Base-by-base conservation (phyloP, 2,113 vertebrate species). In the Gallinago media region DNA sequence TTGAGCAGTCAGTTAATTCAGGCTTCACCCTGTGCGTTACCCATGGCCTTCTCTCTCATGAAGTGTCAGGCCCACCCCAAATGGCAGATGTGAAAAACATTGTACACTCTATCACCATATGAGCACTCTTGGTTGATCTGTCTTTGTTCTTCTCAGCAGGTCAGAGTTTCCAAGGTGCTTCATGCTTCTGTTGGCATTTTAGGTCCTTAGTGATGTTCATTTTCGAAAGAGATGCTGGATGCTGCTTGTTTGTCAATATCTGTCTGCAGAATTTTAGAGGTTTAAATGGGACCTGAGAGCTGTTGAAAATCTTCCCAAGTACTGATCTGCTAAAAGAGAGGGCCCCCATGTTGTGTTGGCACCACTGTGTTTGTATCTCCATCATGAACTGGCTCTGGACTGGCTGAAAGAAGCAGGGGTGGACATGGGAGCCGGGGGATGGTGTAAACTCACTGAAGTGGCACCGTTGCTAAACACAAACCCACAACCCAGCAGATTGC, bases 361-460 rank as follows among this genome's bases (percentile, higher is more conserved):
- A 50, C 11, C 1, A 2, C 13, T 63, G 36, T 36, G 21, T 72
- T 77, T 94, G 59, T 75, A 56, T 29, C n/a, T 78, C 17, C 8
- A 18, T 42, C 7, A 9, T 23, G 42, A 84, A 66, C 27, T 3
- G 29, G 8, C 20, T 65, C 62, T 88, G n/a, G 38, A 29, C 65
- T 44, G 62, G 11, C 20, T 65, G 75, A 72, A 79, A 90, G 46
- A 63, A 32, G 0, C 4, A 22, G 34, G 7, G 21, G 19, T 83
- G 72, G 67, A 58, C 29, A 12, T 0, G 0, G 55, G 36, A 86
- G 67, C 50, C 0, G 5, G 0, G 0, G 47, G 29, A 42, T 0
- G 0, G 32, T 4, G 3, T 26, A 66, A 49, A 2, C 50, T 86
- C 84, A 46, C 6, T 58, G 72, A 90, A 85, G 67, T 44, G 63